Base-by-base conservation (phyloP, 2,113 vertebrate genomes). In the Erpornis zantholeuca region DNA sequence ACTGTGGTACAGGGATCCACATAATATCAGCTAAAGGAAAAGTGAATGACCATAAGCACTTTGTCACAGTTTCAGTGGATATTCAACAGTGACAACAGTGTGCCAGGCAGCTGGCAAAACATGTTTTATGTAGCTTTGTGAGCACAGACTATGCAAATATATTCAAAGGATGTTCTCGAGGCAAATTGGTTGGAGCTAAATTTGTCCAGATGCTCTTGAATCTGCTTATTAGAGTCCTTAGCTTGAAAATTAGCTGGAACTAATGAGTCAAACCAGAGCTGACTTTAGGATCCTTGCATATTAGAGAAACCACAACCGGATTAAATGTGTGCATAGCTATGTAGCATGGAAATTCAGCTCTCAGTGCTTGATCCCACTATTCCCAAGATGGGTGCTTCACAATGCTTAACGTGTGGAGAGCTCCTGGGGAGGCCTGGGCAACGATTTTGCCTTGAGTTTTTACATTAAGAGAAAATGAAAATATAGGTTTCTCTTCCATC, bases 151-250 rank as follows among this genome's bases (percentile, higher is more conserved):
- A 86, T 86, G 92, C 84, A 96, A 95, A 95, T 91, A 28, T 91
- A 95, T 95, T 89, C 95, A 96, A 82, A 95, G 81, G 86, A 79
- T 84, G 84, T 89, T 96, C 86, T 86, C 50, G 8, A 95, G 36
- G 83, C 89, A 96, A 96, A 95, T 50, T 87, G 81, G 66, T 94
- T 94, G 89, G 89, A 95, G 94, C 77, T 96, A 89, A 92, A 94
- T 92, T 95, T 89, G 89, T 73, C 80, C 91, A 92, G 81, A 95
- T 91, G 89, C 89, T 96, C 89, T 92, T 76, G 65, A 95, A 88
- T 91, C 78, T 92, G 89, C 57, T 94, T 92, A 60, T 91, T 85
- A 82, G 86, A 94, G 81, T 77, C 73, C 77, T 94, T 94, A 71
- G 83, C 66, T 72, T 84, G 89, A 91, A 95, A 97, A 96, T 95